Percentiles rank a stretch among this genome's conserved stretches.
Conservation (phyloP, 1,140 invertebrate genomes). For the Branchinecta lynchi region DNA sequence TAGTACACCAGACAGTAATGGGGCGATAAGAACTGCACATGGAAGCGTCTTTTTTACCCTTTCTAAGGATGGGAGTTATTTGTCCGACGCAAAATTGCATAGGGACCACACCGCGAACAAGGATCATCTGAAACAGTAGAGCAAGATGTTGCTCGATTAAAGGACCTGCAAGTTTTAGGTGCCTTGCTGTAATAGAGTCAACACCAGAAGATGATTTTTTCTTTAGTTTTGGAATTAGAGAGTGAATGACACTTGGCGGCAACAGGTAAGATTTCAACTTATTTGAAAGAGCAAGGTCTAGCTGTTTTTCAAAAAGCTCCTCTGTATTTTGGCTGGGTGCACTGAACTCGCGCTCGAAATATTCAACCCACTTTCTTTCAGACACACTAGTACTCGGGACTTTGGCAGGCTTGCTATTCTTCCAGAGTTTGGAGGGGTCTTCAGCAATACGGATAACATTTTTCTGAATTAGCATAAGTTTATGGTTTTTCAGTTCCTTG, state of each 20-base stretch:
- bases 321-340: background rate
- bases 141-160: no score
- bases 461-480: no score
- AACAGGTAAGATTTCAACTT: conserved; percentile 2
- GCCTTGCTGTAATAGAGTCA: no score
- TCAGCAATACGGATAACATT: no score
- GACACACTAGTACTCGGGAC: background rate
- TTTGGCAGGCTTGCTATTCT: background rate
- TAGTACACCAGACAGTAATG: conserved; percentile 1
- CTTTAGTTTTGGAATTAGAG: no score
- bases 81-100: background rate
- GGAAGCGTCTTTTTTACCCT: no score
- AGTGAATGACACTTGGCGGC: conserved; percentile 1
- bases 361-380: conserved; percentile 6
- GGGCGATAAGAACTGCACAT: no score
- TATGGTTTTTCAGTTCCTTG: no score
- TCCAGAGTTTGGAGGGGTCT: conserved; percentile 1
- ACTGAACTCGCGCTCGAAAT: background rate
- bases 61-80: conserved; percentile 5
- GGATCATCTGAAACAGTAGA: no score
- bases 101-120: background rate
- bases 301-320: background rate
- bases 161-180: no score
- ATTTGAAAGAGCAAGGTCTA: conserved; percentile 6
- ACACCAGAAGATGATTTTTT: no score